phyloP scores from a whole-genome alignment of 1,140 invertebrate species.

The Araneus ventricosus region DNA sequence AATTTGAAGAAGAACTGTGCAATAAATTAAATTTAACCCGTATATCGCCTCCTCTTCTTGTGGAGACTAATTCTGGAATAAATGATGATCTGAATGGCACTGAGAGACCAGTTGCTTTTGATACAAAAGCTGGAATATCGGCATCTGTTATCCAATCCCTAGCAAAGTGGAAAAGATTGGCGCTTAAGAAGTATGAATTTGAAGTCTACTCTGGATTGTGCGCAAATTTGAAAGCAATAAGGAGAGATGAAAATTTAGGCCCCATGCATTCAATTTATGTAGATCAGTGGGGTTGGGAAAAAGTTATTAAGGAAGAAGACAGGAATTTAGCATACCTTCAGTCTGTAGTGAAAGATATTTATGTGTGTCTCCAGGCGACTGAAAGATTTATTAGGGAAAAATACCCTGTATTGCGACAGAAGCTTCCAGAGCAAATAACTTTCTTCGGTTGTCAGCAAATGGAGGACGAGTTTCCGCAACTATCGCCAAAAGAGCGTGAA shows the following conservation, averaged over 20 bases:
- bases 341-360: constrained; percentile 43
- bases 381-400: neutral
- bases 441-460: constrained; percentile 37
- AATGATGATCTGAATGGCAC: constrained; percentile 56
- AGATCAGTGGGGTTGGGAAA: constrained; percentile 62
- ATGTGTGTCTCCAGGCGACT: constrained; percentile 4
- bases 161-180: constrained; percentile 59
- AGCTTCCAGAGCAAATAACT: constrained; percentile 28
- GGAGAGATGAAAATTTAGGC: constrained; percentile 45
- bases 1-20: constrained; percentile 38
- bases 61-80: constrained; percentile 43
- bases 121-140: neutral
- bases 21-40: constrained; percentile 46
- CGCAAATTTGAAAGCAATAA: constrained; percentile 55
- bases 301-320: constrained; percentile 54
- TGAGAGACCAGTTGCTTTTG: constrained; percentile 50
- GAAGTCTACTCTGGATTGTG: constrained; percentile 21
- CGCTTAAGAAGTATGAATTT: constrained; percentile 42
- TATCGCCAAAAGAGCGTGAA: constrained; percentile 38
- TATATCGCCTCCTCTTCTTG: constrained; percentile 43
- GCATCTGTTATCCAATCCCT: constrained; percentile 43
- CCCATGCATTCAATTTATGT: constrained; percentile 58
- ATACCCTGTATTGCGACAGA: neutral
- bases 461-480: constrained; percentile 21
- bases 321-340: constrained; percentile 14